Conservation (phyloP, 1,140 invertebrate species). For the Drosophila sucinea region DNA sequence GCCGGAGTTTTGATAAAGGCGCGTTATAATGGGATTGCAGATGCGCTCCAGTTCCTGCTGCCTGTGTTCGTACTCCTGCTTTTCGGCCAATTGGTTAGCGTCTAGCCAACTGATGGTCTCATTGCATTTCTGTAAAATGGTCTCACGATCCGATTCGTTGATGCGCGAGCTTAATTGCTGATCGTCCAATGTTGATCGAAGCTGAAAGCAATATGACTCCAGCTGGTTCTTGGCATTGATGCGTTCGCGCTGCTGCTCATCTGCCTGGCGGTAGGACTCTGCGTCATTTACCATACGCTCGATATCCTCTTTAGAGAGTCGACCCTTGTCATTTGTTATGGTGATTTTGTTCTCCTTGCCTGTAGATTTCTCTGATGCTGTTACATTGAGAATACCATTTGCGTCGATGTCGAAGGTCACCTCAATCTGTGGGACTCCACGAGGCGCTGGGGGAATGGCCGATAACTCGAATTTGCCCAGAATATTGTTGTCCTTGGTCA, state of each 20-base stretch:
- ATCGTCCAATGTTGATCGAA: slow-evolving; percentile 95
- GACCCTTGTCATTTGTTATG: slow-evolving; percentile 98
- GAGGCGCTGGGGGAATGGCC: slow-evolving; percentile 95
- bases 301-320: slow-evolving; percentile 97
- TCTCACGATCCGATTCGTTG: slow-evolving; percentile 91
- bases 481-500: slow-evolving; percentile 96
- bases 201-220: slow-evolving; percentile 98
- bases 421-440: slow-evolving; percentile 96
- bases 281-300: slow-evolving; percentile 98
- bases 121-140: slow-evolving; percentile 94
- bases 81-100: slow-evolving; percentile 95
- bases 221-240: slow-evolving; percentile 94
- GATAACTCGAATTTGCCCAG: slow-evolving; percentile 96
- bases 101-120: slow-evolving; percentile 97
- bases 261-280: slow-evolving; percentile 95
- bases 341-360: slow-evolving; percentile 99
- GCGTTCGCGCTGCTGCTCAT: slow-evolving; percentile 94
- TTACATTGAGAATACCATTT: slow-evolving; percentile 94
- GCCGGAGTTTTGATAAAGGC: slow-evolving; percentile 88
- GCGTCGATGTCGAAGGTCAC: slow-evolving; percentile 96
- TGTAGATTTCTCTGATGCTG: slow-evolving; percentile 94
- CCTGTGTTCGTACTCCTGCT: slow-evolving; percentile 96
- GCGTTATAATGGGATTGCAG: slow-evolving; percentile 93
- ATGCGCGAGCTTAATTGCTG: slow-evolving; percentile 96
- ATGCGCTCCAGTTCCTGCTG: slow-evolving; percentile 93